Evolutionary conservation across 1,140 invertebrate species (phyloP), one percentile per base, ranked within the genome.

Genomic region (Andricus grossulariae): DNA sequence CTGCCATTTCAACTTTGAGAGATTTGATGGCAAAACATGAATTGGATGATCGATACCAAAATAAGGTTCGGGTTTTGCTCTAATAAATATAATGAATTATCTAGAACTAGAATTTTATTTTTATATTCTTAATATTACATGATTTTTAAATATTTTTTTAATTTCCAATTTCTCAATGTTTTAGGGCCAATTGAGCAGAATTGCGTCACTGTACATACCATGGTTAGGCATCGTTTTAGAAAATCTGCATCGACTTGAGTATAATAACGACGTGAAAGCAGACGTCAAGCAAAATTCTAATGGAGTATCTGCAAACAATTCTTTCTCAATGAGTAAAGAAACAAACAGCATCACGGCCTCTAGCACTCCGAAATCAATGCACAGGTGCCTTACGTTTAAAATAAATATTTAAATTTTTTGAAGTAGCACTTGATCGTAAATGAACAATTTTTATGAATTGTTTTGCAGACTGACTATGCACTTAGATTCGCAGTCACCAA

Each of bases 11-110:
- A 25, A 95, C 97, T 15, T 92, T 99, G 32, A 93, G 97, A 77
- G 96, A 98, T 90, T 89, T 98, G 76, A 91, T 99, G 66, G 97
- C 97, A 0, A 99, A 99, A 90, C 98, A 99, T 91, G 96, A 98
- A 83, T 93, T 97, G 85, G 98, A 99, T 90, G 96, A 97, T 87
- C 92, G 98, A 77, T 99, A 98, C 89, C 93, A 95, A 83, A 93
- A 93, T 80, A 93, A 94, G 81, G 91, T 91, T 80, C 32, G 32
- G 50, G 71, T n/a, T 70, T 15, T 18, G 11, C 50, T 25, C 0
- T 19, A 71, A 57, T n/a, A 55, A 73, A 73, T 72, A 50, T 73
- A 15, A 54, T 75, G 19, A 19, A 71, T 18, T 50, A 25, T 54
- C 57, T 74, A 39, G 12, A 50, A 73, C 25, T 32, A 45, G 10